Evolutionary conservation across 2,113 vertebrate genomes (phyloP), one percentile per base, ranked within the genome.

Genomic region (Mesitornis unicolor): DNA sequence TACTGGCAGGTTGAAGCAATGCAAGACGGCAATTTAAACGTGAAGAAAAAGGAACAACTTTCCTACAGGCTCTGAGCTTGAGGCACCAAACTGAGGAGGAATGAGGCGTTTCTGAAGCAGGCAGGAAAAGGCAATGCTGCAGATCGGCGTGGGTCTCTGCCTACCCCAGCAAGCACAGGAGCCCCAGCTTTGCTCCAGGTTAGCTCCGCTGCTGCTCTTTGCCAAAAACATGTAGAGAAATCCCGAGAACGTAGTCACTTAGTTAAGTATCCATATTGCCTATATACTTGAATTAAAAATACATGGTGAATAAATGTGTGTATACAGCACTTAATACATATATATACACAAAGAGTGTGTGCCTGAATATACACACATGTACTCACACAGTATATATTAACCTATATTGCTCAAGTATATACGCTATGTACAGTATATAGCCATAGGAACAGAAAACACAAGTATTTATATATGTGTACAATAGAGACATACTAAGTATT

Each of bases 351-450:
- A 12, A 22, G 40, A 59, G 51, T n/a, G 64, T 48, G 85, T 75
- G 84, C 42, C 80, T 14, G 2, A 25, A 11, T 2, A 36, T 50
- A 40, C 93, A 75, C 47, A 83, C 69, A 67, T 5, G 26, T 25
- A 76, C 82, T 29, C 95, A 89, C 94, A 33, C 80, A 40, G 87
- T 28, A 96, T 95, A 92, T 93, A 96, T 91, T 92, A 94, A 91
- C 84, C 80, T 90, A 29, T 94, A 97, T 93, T 98, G 98, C 97
- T 95, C 89, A 93, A 96, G 97, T 96, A 86, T 88, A 97, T 95
- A 87, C 40, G 96, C 81, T 96, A 82, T 77, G 82, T 89, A 91
- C 95, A 96, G 96, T 70, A 92, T 42, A 91, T 11, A 96, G 65
- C 84, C 97, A 54, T 77, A 95, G 33, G 10, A 65, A 97, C 93